A percentile compares a stretch with the other conserved stretches of the same genome.
Evolutionary conservation across 2,113 vertebrate species (phyloP).

Genomic region (Antechinus stuartii): DNA sequence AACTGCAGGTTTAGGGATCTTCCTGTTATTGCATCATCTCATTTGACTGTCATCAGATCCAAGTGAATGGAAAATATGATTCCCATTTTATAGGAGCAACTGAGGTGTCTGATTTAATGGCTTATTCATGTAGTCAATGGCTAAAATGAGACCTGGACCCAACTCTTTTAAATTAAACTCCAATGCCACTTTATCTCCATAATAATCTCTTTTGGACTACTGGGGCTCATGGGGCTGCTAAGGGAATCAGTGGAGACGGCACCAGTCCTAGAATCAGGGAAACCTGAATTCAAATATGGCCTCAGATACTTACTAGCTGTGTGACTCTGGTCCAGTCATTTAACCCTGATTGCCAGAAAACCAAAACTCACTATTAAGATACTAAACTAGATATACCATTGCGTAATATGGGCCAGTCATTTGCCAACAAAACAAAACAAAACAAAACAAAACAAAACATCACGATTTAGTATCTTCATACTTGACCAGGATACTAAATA

Average conservation of each 20-base stretch:
- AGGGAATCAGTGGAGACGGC: not conserved
- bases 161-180: not conserved
- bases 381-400: not conserved
- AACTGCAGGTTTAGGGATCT: not conserved
- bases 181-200: not conserved
- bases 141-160: not conserved
- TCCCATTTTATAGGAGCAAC: not conserved
- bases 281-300: not conserved
- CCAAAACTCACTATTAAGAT: constrained; percentile 26
- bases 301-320: not conserved
- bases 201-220: not conserved
- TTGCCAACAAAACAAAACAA: not conserved
- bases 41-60: not conserved
- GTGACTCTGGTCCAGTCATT: not conserved
- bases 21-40: not conserved
- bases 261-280: not conserved
- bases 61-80: not conserved
- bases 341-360: not conserved
- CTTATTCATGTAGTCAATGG: not conserved
- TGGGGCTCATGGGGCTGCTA: too few relatives aligned
- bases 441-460: too few relatives aligned
- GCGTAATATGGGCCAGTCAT: too few relatives aligned
- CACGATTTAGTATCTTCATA: too few relatives aligned
- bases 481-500: too few relatives aligned
- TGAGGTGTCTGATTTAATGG: not conserved